A percentile compares a stretch with the other conserved stretches of the same genome.
phyloP scores from a whole-genome alignment of 2,797 vertebrate genomes.

The Siniperca obscura region DNA sequence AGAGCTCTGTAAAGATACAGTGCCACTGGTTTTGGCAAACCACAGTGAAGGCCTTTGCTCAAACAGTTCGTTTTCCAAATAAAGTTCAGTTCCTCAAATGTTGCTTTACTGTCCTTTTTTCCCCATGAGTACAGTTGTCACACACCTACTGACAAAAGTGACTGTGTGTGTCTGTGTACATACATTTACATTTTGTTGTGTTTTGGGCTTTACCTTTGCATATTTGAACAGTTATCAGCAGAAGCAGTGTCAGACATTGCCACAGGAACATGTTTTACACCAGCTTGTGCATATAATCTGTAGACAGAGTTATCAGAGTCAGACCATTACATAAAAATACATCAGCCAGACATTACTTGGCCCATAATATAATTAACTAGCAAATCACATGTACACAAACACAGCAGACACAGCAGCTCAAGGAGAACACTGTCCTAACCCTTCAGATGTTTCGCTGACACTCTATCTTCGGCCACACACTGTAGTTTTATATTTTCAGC shows the following conservation, averaged over 20 bases:
- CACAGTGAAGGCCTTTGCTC: neutral
- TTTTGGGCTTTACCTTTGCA: conserved; percentile 64
- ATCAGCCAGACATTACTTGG: conserved; percentile 2
- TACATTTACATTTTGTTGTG: conserved; percentile 8
- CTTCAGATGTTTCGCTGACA: neutral
- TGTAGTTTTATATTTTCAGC: neutral
- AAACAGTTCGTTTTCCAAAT: neutral
- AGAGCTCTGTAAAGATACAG: neutral
- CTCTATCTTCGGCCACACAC: neutral
- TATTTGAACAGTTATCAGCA: conserved; percentile 60
- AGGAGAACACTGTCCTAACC: neutral
- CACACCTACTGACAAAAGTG: neutral
- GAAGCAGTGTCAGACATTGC: conserved; percentile 56
- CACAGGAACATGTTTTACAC: conserved; percentile 72
- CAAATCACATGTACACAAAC: conserved; percentile 8
- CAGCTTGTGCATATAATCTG: conserved; percentile 28
- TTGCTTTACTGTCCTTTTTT: neutral
- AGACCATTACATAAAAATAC: neutral
- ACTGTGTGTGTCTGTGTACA: neutral
- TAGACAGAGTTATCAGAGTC: conserved; percentile 12
- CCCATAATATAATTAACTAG: neutral
- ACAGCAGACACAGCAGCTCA: neutral
- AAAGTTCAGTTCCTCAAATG: conserved; percentile 61
- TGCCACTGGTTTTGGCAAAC: neutral
- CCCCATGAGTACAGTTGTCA: neutral